These are phyloP conservation scores for zebrafish (Danio rerio) DNA, from an alignment of 2,113 vertebrate species.

Conservation along the genomic window GRCz12tu NC_133191.1:26167001-26167500, in stretches of 20 bases:
- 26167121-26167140: not conserved
- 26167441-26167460: not conserved
- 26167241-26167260: conserved; percentile 50
- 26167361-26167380: not conserved
- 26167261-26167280: not conserved
- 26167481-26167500: not conserved
- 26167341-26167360: not conserved
- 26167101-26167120: not conserved
- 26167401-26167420: not conserved
- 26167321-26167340: too few relatives aligned
- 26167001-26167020: too few relatives aligned
- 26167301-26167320: not conserved
- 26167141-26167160: conserved; percentile 34
- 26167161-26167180: not conserved
- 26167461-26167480: not conserved
- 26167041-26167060: not conserved
- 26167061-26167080: not conserved
- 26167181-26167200: conserved; percentile 10
- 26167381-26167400: not conserved
- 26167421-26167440: not conserved
- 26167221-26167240: conserved; percentile 30
- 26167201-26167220: conserved; percentile 24
- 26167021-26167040: not conserved
- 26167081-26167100: not conserved
- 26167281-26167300: not conserved